Percentiles rank a stretch among this genome's conserved stretches.
phyloP scores from a whole-genome alignment of 2,888 invertebrate species.

The Agapetus fuscipes region DNA sequence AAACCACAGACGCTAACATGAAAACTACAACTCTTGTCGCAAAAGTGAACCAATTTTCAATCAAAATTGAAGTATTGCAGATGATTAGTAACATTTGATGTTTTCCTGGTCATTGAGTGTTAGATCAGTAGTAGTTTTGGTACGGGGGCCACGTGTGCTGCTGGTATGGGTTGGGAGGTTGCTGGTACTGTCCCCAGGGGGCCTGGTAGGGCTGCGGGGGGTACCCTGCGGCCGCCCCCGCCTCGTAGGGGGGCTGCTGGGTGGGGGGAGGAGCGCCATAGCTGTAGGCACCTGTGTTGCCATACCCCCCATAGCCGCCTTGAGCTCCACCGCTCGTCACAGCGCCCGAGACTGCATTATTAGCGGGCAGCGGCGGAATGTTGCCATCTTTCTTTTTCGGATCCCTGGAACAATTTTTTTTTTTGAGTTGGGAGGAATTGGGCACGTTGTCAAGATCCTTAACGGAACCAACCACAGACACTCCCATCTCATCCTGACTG shows the following conservation, averaged over 20 bases:
- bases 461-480: too few relatives aligned
- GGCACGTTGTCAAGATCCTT: too few relatives aligned
- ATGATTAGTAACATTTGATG: too few relatives aligned
- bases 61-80: too few relatives aligned
- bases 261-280: constrained; percentile 32
- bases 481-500: too few relatives aligned
- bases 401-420: too few relatives aligned
- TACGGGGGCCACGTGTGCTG: constrained; percentile 42
- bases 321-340: constrained; percentile 4
- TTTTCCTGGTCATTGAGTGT: too few relatives aligned
- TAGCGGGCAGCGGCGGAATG: constrained; percentile 16
- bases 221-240: constrained; percentile 38
- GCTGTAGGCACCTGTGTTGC: constrained; percentile 31
- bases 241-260: constrained; percentile 29
- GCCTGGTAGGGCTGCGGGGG: constrained; percentile 34
- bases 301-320: constrained; percentile 7
- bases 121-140: constrained; percentile 42
- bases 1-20: too few relatives aligned
- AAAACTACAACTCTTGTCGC: too few relatives aligned
- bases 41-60: too few relatives aligned
- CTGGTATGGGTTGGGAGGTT: constrained; percentile 40
- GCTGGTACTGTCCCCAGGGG: constrained; percentile 43
- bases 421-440: too few relatives aligned
- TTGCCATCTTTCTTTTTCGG: constrained; percentile 34
- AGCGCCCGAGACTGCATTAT: too few relatives aligned